Percentiles rank a stretch among this genome's conserved stretches.
Conservation (phyloP, 1,140 invertebrate genomes). For the Macrocentrus cingulum region DNA sequence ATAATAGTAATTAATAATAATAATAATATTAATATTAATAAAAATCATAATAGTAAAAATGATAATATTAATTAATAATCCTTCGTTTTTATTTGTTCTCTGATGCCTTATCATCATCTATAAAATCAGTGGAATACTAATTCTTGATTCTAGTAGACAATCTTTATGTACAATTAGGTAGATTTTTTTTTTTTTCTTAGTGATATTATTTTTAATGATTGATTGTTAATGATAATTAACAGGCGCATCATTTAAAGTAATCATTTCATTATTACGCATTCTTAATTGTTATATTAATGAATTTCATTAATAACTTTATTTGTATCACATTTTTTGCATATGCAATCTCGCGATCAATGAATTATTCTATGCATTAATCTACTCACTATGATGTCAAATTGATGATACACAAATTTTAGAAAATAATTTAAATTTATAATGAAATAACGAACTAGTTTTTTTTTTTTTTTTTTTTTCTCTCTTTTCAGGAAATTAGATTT, state of each 20-base stretch:
- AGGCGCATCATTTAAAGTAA: conserved; percentile 51
- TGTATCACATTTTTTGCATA: conserved; percentile 59
- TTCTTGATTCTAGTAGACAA: conserved; percentile 28
- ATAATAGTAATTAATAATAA: too few relatives aligned
- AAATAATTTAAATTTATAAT: neutral
- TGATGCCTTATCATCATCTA: conserved; percentile 9
- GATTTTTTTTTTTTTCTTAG: conserved; percentile 39
- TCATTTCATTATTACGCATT: conserved; percentile 43
- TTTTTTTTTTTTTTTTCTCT: too few relatives aligned
- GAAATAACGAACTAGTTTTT: too few relatives aligned
- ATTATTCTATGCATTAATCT: conserved; percentile 28
- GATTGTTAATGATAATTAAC: conserved; percentile 46
- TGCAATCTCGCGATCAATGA: conserved; percentile 35
- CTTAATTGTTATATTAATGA: conserved; percentile 54
- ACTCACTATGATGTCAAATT: neutral
- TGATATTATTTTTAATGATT: conserved; percentile 38
- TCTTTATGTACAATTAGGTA: conserved; percentile 55
- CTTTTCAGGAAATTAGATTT: too few relatives aligned
- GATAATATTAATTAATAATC: too few relatives aligned
- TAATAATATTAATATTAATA: too few relatives aligned
- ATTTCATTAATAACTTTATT: conserved; percentile 50
- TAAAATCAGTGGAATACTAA: conserved; percentile 7
- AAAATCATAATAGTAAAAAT: too few relatives aligned
- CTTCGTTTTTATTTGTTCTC: conserved; percentile 8
- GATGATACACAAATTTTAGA: neutral